Conservation (phyloP, 2,113 vertebrate genomes). For the Carassius gibelio region DNA sequence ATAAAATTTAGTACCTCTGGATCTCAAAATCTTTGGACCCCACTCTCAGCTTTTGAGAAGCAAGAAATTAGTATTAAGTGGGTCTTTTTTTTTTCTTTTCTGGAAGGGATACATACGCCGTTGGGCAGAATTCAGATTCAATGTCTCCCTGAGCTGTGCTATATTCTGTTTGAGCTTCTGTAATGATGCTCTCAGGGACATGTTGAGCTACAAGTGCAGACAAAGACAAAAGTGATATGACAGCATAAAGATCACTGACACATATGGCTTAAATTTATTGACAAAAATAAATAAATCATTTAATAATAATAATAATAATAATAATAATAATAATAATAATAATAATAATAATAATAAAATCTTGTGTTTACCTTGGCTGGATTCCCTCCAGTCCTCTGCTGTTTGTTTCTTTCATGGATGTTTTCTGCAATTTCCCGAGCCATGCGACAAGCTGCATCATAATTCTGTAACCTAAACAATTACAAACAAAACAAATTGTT, state of each 20-base stretch:
- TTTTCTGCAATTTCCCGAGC: constrained; percentile 92
- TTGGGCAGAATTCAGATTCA: constrained; percentile 83
- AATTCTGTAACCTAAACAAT: constrained; percentile 83
- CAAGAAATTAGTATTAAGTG: background rate
- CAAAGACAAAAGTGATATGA: background rate
- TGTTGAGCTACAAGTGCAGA: constrained; percentile 79
- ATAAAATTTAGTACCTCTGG: background rate
- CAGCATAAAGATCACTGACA: background rate
- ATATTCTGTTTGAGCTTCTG: constrained; percentile 91
- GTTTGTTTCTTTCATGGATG: constrained; percentile 86
- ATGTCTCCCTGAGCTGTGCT: constrained; percentile 82
- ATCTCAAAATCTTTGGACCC: background rate
- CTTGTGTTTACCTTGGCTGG: constrained; percentile 81
- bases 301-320: no score
- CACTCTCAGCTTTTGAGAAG: background rate
- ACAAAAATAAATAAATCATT: background rate
- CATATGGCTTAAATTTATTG: background rate
- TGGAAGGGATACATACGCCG: constrained; percentile 87
- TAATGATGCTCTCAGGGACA: constrained; percentile 83
- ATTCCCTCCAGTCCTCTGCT: constrained; percentile 86
- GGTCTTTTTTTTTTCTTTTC: background rate
- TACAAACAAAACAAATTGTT: background rate
- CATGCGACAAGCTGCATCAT: constrained; percentile 84
- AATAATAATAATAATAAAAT: background rate
- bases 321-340: background rate